Percentiles rank a stretch among this genome's conserved stretches.
Conservation (phyloP, 30 jellyfish, hydroid and myxozoan species). For the Cassiopea xamachana region DNA sequence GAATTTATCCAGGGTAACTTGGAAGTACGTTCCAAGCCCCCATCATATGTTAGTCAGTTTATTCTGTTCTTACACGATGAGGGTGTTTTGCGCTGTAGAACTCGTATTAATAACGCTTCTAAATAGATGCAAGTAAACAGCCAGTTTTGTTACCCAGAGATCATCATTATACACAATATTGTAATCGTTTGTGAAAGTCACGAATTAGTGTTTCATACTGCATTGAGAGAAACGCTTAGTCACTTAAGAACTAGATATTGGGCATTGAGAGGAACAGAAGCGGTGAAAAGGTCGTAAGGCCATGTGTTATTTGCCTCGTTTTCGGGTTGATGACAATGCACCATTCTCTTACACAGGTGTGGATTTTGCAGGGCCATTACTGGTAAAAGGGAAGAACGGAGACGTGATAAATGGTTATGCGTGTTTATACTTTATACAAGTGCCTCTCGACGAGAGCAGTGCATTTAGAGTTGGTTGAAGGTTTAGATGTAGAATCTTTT, state of each 20-base stretch:
- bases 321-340: conserved; percentile 65
- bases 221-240: conserved; percentile 18
- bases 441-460: conserved; percentile 60
- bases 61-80: conserved; percentile 23
- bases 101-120: conserved; percentile 7
- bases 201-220: conserved; percentile 10
- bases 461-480: conserved; percentile 49
- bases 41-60: conserved; percentile 31
- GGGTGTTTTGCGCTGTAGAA: conserved; percentile 7
- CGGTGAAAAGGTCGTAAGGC: conserved; percentile 52
- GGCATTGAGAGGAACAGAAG: conserved; percentile 57
- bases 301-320: conserved; percentile 35
- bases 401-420: conserved; percentile 20
- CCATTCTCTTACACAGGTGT: conserved; percentile 55
- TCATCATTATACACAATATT: neutral
- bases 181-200: conserved; percentile 30
- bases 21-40: neutral
- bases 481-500: conserved; percentile 51
- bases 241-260: conserved; percentile 16
- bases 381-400: conserved; percentile 6
- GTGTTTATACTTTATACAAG: conserved; percentile 45
- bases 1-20: neutral
- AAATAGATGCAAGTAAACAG: conserved; percentile 14
- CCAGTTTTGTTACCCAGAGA: conserved; percentile 40
- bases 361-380: conserved; percentile 49